phyloP scores from a whole-genome alignment of 2,113 vertebrate species.

The Clarias gariepinus region DNA sequence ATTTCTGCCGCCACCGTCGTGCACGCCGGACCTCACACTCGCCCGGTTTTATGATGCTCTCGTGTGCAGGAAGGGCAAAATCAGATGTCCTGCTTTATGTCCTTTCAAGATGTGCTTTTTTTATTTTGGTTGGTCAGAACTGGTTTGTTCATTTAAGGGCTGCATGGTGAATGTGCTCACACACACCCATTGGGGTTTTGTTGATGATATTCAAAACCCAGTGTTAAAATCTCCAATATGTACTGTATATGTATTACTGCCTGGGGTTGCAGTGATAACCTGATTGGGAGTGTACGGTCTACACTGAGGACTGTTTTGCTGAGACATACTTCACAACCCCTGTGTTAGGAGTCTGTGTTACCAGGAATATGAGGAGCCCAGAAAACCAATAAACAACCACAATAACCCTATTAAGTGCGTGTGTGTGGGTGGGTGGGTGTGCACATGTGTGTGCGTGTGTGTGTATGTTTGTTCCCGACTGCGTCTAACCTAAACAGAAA shows the following conservation, averaged over 20 bases:
- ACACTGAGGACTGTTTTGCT: constrained; percentile 13
- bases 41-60: neutral
- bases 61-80: neutral
- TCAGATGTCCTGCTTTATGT: neutral
- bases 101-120: neutral
- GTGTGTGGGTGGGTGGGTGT: neutral
- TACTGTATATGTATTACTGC: neutral
- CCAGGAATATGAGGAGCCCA: constrained; percentile 1
- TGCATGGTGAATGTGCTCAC: neutral
- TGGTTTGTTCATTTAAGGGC: neutral
- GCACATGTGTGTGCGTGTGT: neutral
- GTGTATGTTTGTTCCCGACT: neutral
- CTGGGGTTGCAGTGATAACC: neutral
- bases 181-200: neutral
- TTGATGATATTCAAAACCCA: neutral
- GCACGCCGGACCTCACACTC: neutral
- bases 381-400: constrained; percentile 38
- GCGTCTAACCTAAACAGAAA: constrained; percentile 18
- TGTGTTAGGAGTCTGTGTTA: constrained; percentile 1
- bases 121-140: neutral
- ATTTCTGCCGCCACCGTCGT: neutral
- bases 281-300: constrained; percentile 2
- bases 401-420: constrained; percentile 25
- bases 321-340: neutral
- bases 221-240: neutral